Conservation (phyloP, 2,113 vertebrate genomes). For the Melanerpes formicivorus region DNA sequence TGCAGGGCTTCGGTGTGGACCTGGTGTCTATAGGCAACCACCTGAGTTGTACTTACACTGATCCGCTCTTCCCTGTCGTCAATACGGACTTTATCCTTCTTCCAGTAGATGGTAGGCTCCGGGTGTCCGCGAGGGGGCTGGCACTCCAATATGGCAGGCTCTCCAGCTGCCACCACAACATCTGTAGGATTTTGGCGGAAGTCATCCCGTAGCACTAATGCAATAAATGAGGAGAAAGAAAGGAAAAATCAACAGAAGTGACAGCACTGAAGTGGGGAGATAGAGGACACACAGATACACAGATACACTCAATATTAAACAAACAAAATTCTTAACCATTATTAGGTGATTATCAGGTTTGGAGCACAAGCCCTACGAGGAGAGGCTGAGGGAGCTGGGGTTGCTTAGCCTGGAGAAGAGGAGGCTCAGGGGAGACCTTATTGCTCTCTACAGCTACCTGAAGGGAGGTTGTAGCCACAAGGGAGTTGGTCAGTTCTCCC, state of each 20-base stretch:
- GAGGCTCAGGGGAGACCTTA: too few species aligned
- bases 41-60: conserved; percentile 80
- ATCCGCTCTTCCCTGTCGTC: conserved; percentile 95
- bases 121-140: conserved; percentile 96
- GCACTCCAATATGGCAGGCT: conserved; percentile 96
- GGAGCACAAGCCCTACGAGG: too few species aligned
- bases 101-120: conserved; percentile 98
- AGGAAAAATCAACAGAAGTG: background rate
- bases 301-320: background rate
- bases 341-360: background rate
- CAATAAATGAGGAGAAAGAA: background rate
- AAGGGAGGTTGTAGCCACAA: too few species aligned
- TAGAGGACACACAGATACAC: background rate
- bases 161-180: conserved; percentile 94
- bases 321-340: background rate
- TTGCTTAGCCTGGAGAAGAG: too few species aligned
- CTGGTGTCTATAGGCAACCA: rapidly evolving
- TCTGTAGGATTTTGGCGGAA: conserved; percentile 98
- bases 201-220: conserved; percentile 93
- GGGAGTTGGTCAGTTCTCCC: too few species aligned
- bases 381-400: too few species aligned
- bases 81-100: conserved; percentile 94
- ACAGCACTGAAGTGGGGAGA: rapidly evolving
- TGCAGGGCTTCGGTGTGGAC: background rate
- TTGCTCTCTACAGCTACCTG: too few species aligned